These are phyloP conservation scores for Manduca sexta DNA, from an alignment of 1,140 invertebrate species.

Conservation along the genomic window DNA sequence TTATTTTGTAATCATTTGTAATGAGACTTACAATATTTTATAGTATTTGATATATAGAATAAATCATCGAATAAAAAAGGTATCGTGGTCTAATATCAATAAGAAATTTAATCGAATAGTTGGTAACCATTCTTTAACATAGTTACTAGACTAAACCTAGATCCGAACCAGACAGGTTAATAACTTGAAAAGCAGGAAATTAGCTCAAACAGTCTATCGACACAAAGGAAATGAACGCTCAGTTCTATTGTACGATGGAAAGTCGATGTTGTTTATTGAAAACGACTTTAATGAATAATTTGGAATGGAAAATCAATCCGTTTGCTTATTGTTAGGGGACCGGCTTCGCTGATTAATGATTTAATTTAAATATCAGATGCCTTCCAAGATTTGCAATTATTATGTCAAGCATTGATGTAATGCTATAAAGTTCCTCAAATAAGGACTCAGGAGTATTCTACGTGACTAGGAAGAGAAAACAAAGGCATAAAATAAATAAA, in stretches of 20 bases:
- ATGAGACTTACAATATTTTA: no score
- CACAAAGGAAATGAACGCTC: slow-evolving; percentile 36
- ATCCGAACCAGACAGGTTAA: slow-evolving; percentile 22
- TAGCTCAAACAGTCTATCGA: slow-evolving; percentile 32
- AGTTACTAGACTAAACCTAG: slow-evolving; percentile 17
- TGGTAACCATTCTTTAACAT: background rate
- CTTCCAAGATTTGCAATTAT: no score
- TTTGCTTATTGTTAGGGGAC: no score
- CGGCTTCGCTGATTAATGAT: no score
- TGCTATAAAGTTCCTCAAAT: no score
- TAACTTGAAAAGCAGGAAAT: slow-evolving; percentile 34
- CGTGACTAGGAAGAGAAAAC: background rate
- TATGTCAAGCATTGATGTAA: no score
- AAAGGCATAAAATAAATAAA: background rate
- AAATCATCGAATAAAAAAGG: background rate
- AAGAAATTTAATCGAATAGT: background rate
- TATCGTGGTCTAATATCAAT: background rate
- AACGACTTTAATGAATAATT: slow-evolving; percentile 1
- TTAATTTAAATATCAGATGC: no score
- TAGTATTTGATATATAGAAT: no score
- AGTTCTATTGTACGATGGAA: slow-evolving; percentile 13
- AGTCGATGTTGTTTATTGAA: slow-evolving; percentile 7
- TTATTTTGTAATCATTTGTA: no score
- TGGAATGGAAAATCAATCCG: background rate
- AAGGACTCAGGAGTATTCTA: no score